phyloP scores from a whole-genome alignment of 2,797 vertebrate genomes.

The Diplodus sargus region DNA sequence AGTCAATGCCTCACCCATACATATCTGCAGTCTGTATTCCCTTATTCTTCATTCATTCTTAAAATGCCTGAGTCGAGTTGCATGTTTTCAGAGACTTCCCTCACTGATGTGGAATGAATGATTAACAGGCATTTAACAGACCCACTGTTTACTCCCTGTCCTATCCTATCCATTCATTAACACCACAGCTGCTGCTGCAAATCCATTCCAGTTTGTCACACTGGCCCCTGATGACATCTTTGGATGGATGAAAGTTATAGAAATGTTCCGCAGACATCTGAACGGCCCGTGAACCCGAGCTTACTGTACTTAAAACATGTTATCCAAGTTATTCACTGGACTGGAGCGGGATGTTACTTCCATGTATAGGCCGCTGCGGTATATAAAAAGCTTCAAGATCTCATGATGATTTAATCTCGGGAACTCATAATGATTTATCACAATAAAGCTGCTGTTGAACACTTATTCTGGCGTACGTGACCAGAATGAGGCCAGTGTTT shows the following conservation, averaged over 20 bases:
- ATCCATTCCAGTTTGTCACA: slow-evolving; percentile 8
- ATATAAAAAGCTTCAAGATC: not conserved
- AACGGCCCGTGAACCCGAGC: not conserved
- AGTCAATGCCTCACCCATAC: not conserved
- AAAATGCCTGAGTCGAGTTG: not conserved
- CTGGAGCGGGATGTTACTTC: not conserved
- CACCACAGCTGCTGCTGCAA: slow-evolving; percentile 1
- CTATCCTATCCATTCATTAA: slow-evolving; percentile 17
- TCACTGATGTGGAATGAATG: slow-evolving; percentile 17
- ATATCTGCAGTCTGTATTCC: not conserved
- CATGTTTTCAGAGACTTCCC: not conserved
- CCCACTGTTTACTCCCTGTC: not conserved
- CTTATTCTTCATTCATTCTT: not conserved
- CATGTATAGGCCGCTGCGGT: not conserved
- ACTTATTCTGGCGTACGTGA: not conserved
- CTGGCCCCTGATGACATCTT: slow-evolving; percentile 9
- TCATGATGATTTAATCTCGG: slow-evolving; percentile 12
- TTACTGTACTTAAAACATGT: not conserved
- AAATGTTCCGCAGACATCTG: not conserved
- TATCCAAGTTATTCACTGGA: not conserved
- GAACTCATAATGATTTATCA: slow-evolving; percentile 1
- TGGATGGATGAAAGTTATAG: not conserved
- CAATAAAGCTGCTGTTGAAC: slow-evolving; percentile 22
- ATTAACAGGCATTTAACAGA: slow-evolving; percentile 20
- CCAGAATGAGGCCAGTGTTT: not conserved